Percentiles rank a stretch among this genome's conserved stretches.
Conservation (phyloP, 2,797 vertebrate species). For the Muscicapa striata region DNA sequence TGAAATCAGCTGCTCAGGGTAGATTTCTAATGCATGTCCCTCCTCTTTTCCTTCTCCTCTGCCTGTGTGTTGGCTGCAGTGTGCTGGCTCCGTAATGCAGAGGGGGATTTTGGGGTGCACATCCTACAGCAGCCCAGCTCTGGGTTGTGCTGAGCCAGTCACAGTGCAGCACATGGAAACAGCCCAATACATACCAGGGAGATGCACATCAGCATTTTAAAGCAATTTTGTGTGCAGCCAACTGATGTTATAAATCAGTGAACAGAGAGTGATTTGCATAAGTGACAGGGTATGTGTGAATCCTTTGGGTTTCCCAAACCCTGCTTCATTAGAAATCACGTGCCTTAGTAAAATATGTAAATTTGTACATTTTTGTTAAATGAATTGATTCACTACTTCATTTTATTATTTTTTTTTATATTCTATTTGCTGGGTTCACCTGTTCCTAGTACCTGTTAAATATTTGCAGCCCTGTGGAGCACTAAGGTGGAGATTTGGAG, state of each 20-base stretch:
- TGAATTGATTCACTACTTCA: background rate
- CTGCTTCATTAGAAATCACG: background rate
- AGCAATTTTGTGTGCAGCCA: background rate
- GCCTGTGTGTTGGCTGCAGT: rapidly evolving
- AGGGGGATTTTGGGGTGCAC: background rate
- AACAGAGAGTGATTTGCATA: background rate
- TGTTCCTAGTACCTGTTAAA: background rate
- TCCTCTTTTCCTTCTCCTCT: background rate
- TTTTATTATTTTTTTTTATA: background rate
- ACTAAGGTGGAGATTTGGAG: background rate
- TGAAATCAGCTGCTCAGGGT: background rate
- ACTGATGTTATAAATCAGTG: background rate
- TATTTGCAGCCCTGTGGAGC: background rate
- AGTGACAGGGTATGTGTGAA: background rate
- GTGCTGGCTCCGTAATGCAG: rapidly evolving
- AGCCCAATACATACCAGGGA: background rate
- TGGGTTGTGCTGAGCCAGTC: background rate
- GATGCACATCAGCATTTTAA: background rate
- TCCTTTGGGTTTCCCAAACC: background rate
- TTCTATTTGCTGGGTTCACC: background rate
- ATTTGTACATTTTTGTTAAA: background rate
- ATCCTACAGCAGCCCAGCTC: background rate
- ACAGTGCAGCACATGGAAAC: background rate
- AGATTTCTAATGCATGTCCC: background rate
- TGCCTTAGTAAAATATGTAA: background rate